Percentiles rank a stretch among this genome's conserved stretches.
These are phyloP conservation scores for Ellobium chinense DNA, from an alignment of 2,888 invertebrate genomes.

Conservation along the genomic window DNA sequence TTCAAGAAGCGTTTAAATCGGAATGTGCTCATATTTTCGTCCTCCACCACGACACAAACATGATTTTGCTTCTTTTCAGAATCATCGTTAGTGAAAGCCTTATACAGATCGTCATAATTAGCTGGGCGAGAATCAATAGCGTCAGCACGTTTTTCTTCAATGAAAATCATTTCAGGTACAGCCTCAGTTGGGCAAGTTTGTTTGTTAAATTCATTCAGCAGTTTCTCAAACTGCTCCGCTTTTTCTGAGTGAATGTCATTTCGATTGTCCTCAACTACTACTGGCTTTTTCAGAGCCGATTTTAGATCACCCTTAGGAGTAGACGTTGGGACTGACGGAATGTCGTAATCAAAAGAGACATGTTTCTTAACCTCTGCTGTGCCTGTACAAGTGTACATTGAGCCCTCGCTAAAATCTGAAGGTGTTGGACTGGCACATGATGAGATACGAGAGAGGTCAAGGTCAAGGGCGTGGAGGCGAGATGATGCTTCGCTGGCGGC, in stretches of 20 bases:
- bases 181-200: background rate
- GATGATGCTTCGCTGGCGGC: background rate
- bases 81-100: conserved; percentile 46
- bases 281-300: background rate
- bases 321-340: background rate
- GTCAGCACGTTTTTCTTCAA: background rate
- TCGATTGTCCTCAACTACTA: background rate
- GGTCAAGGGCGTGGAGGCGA: background rate
- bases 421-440: conserved; percentile 36
- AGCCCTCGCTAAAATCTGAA: conserved; percentile 42
- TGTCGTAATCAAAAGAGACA: conserved; percentile 18
- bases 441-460: conserved; percentile 31
- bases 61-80: conserved; percentile 51
- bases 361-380: conserved; percentile 45
- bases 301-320: background rate
- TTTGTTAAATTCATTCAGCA: conserved; percentile 36
- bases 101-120: conserved; percentile 45
- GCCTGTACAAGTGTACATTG: conserved; percentile 38
- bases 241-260: background rate
- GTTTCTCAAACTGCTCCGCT: conserved; percentile 31
- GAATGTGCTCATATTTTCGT: conserved; percentile 37
- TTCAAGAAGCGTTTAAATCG: conserved; percentile 49
- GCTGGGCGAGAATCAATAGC: background rate
- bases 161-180: background rate
- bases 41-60: conserved; percentile 48